Percentiles rank a stretch among this genome's conserved stretches.
These are phyloP conservation scores for Leptopilina boulardi DNA, from an alignment of 1,140 invertebrate genomes.

Conservation along the genomic window DNA sequence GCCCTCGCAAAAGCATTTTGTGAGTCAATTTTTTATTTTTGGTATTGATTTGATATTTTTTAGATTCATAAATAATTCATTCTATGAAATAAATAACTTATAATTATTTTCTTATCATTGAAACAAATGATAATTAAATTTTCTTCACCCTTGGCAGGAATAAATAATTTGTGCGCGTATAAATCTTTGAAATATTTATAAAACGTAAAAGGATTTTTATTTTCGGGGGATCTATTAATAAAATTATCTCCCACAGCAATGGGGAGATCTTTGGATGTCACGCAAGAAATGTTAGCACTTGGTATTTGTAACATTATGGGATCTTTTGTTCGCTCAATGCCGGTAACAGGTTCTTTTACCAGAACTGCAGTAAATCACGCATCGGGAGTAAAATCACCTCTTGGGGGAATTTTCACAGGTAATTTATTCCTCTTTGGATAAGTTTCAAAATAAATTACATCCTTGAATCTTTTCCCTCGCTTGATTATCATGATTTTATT, in stretches of 20 bases:
- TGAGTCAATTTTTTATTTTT: constrained; percentile 63
- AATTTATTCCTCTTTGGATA: constrained; percentile 35
- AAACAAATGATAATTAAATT: too few relatives aligned
- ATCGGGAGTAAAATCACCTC: constrained; percentile 85
- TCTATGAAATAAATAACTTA: too few relatives aligned
- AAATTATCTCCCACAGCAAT: constrained; percentile 66
- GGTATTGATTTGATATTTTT: too few relatives aligned
- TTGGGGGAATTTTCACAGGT: constrained; percentile 85
- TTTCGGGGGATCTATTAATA: background rate
- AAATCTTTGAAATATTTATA: too few relatives aligned
- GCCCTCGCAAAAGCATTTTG: constrained; percentile 92
- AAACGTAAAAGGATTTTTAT: background rate
- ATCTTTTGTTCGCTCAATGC: constrained; percentile 85
- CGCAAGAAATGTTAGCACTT: constrained; percentile 85
- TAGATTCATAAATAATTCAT: too few relatives aligned
- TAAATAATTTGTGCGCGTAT: too few relatives aligned
- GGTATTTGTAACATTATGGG: constrained; percentile 85
- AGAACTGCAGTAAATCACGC: constrained; percentile 86
- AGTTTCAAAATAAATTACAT: constrained; percentile 10
- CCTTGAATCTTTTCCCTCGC: background rate
- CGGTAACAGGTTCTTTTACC: constrained; percentile 87
- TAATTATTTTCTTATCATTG: too few relatives aligned
- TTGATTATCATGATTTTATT: background rate
- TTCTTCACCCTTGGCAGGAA: too few relatives aligned
- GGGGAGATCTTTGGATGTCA: constrained; percentile 80